These are phyloP conservation scores for Ictalurus furcatus DNA, from an alignment of 2,113 vertebrate genomes.

Conservation along the genomic window DNA sequence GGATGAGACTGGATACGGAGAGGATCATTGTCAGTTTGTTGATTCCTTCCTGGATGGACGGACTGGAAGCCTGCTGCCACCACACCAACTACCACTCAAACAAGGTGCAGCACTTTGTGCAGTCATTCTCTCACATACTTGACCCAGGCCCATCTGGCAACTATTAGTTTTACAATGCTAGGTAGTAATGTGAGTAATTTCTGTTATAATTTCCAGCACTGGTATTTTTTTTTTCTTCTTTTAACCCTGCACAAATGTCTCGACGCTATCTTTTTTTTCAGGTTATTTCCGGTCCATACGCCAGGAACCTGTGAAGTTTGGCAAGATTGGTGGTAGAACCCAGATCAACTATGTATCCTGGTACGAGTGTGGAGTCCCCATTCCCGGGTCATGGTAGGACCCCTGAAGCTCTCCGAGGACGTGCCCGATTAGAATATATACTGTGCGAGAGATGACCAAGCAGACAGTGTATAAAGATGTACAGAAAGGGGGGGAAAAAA, in stretches of 20 bases:
- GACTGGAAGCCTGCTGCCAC: constrained; percentile 80
- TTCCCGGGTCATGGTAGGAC: constrained; percentile 94
- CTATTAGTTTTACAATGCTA: not conserved
- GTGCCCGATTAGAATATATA: constrained; percentile 36
- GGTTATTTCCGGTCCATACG: constrained; percentile 91
- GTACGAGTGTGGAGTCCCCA: constrained; percentile 96
- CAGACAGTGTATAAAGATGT: constrained; percentile 34
- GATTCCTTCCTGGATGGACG: constrained; percentile 95
- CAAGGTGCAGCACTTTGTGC: constrained; percentile 68
- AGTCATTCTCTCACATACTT: not conserved
- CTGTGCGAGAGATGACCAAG: constrained; percentile 3
- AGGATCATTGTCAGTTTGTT: constrained; percentile 98
- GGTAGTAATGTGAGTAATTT: not conserved
- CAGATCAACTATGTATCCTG: constrained; percentile 90
- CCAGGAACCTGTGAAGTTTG: constrained; percentile 92
- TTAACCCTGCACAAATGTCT: not conserved
- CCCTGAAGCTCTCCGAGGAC: constrained; percentile 16
- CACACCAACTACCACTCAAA: constrained; percentile 82
- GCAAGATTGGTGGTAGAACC: constrained; percentile 88
- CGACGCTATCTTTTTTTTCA: constrained; percentile 56
- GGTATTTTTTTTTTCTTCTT: not conserved
- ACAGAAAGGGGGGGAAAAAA: not conserved
- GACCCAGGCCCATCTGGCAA: not conserved
- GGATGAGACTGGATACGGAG: constrained; percentile 90
- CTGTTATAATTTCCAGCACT: not conserved